Evolutionary conservation across 1,140 invertebrate genomes (phyloP), one percentile per base, ranked within the genome.

Genomic region (Drosophila bocki): DNA sequence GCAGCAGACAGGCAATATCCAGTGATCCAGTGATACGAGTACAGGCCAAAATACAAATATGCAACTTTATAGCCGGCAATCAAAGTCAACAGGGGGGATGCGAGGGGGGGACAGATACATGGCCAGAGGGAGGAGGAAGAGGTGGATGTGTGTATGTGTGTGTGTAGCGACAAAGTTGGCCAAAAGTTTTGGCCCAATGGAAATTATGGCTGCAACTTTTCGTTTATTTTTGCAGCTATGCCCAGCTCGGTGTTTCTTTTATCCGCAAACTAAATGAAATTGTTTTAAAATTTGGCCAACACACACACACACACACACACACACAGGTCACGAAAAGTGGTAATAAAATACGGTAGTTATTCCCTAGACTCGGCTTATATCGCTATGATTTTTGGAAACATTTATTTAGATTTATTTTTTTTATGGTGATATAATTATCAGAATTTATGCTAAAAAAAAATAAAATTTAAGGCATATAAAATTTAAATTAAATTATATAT

Each of bases 211-310:
- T 71, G 69, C 51, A 72, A 72, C 51, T 72, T 72, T 72, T 50
- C 44, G 67, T 71, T 71, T 72, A 68, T 70, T 70, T 62, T 70
- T 72, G 42, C 57, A 62, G 9, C 15, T 12, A 19, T 22, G 48
- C 29, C 32, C 39, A 13, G 22, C 12, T 26, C 33, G 41, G n/a
- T 72, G 44, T 72, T 72, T 70, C 65, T 29, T 50, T 72, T 42
- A 51, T 29, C 69, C 68, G 45, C 69, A 83, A 54, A 84, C 71
- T 44, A 72, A 68, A 84, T 72, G 35, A 84, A 84, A 84, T 84
- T 80, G 81, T 75, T 84, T 84, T 84, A 64, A 77, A 77, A 84
- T 84, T 77, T 84, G 65, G 29, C 72, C 60, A 33, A 41, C 53
- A 68, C 22, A 63, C 33, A 39, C 32, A 12, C 12, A 47, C 33